Conservation (phyloP, 2,888 invertebrate genomes). For the Pterostichus madidus region DNA sequence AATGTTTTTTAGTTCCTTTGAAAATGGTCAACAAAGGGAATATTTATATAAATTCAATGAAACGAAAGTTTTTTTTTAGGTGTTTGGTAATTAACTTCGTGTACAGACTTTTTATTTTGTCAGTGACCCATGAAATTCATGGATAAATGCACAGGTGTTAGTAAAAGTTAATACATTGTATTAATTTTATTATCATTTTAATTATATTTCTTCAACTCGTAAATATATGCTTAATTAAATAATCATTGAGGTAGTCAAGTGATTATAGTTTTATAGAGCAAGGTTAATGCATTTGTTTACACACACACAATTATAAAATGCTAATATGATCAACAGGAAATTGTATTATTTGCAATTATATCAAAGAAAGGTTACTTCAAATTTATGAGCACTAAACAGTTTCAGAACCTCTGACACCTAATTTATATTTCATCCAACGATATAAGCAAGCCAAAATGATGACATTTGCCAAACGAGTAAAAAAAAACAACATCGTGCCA, state of each 20-base stretch:
- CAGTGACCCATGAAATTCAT: neutral
- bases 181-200: conserved; percentile 12
- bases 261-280: conserved; percentile 43
- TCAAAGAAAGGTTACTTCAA: conserved; percentile 22
- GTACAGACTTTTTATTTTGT: neutral
- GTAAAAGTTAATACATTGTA: conserved; percentile 10
- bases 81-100: neutral
- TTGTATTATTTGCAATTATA: neutral
- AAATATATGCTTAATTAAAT: conserved; percentile 17
- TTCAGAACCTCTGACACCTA: too few species aligned
- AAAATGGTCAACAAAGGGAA: neutral
- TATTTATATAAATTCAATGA: neutral
- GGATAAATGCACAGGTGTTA: conserved; percentile 1
- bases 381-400: neutral
- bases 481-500: conserved; percentile 7
- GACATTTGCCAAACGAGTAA: conserved; percentile 30
- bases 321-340: conserved; percentile 24
- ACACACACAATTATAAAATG: conserved; percentile 39
- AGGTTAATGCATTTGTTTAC: conserved; percentile 37
- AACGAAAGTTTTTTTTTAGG: neutral
- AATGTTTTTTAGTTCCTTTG: conserved; percentile 20
- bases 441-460: conserved; percentile 1
- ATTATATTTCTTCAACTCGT: conserved; percentile 19
- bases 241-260: conserved; percentile 42
- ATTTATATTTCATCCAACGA: too few species aligned